Percentiles rank a stretch among this genome's conserved stretches.
Evolutionary conservation across 2,113 vertebrate genomes (phyloP).

Genomic region (Phylloscopus trochiloides): DNA sequence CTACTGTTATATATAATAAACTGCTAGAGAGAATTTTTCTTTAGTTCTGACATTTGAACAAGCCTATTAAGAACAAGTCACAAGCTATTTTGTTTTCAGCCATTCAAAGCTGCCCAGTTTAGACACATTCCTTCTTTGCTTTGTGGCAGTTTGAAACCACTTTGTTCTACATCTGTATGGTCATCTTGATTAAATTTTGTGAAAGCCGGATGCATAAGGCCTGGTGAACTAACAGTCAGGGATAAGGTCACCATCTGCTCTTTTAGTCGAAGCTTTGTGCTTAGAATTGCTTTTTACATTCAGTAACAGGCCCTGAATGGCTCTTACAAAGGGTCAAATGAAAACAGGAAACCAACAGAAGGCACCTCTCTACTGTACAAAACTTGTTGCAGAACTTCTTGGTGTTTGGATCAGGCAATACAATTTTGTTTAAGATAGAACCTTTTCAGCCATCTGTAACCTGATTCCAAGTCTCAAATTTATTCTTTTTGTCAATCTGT

Average conservation of each 20-base stretch:
- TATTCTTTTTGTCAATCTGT: background rate
- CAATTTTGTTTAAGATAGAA: background rate
- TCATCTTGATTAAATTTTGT: conserved; percentile 56
- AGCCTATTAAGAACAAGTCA: background rate
- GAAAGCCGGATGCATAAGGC: background rate
- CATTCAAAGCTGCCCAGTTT: background rate
- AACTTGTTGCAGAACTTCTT: background rate
- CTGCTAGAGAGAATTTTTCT: background rate
- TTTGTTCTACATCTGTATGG: conserved; percentile 30
- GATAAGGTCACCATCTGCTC: conserved; percentile 65
- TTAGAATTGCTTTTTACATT: conserved; percentile 29
- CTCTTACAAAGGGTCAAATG: background rate
- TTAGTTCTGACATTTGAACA: background rate
- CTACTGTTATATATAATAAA: background rate
- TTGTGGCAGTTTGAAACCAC: background rate
- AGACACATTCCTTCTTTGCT: conserved; percentile 13
- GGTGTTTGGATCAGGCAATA: background rate
- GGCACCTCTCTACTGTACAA: background rate
- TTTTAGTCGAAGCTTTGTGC: conserved; percentile 6
- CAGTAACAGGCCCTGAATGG: background rate
- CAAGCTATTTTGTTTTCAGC: conserved; percentile 19
- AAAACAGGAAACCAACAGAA: conserved; percentile 29
- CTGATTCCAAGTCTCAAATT: background rate
- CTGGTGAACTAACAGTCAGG: background rate
- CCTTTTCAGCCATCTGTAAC: background rate